These are phyloP conservation scores for Myotis findleyi DNA, from an alignment of 2,797 vertebrate species.

Conservation along the genomic window DNA sequence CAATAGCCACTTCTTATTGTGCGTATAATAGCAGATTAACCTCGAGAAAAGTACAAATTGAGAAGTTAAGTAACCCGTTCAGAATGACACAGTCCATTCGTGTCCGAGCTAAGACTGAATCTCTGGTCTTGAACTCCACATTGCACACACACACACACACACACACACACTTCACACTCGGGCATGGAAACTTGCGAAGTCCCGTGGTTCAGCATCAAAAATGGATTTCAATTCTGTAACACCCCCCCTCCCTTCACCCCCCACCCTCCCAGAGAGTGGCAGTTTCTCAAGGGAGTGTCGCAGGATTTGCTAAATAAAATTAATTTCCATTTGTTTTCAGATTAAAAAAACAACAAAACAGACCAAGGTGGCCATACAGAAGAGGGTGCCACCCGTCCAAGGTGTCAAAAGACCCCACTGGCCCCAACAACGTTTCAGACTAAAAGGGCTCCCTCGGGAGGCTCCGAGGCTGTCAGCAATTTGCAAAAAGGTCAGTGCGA, in stretches of 20 bases:
- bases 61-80: not conserved
- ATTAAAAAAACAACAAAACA: conserved; percentile 46
- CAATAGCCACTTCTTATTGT: not conserved
- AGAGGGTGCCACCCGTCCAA: conserved; percentile 5
- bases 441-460: conserved; percentile 48
- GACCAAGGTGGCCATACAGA: not conserved
- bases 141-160: not conserved
- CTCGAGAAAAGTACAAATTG: not conserved
- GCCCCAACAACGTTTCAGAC: not conserved
- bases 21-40: not conserved
- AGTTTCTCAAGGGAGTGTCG: not conserved
- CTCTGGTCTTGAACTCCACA: not conserved
- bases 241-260: too few relatives aligned
- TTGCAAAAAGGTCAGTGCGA: conserved; percentile 66
- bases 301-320: conserved; percentile 51
- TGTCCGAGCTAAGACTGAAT: not conserved
- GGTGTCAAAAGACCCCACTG: not conserved
- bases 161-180: not conserved
- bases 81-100: not conserved
- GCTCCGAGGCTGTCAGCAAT: conserved; percentile 62
- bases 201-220: not conserved
- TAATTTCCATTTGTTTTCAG: conserved; percentile 52
- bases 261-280: not conserved
- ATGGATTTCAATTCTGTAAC: not conserved
- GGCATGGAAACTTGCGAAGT: conserved; percentile 3